Percentiles rank a stretch among this genome's conserved stretches.
Conservation (phyloP, 1,140 invertebrate genomes). For the Penaeus japonicus region DNA sequence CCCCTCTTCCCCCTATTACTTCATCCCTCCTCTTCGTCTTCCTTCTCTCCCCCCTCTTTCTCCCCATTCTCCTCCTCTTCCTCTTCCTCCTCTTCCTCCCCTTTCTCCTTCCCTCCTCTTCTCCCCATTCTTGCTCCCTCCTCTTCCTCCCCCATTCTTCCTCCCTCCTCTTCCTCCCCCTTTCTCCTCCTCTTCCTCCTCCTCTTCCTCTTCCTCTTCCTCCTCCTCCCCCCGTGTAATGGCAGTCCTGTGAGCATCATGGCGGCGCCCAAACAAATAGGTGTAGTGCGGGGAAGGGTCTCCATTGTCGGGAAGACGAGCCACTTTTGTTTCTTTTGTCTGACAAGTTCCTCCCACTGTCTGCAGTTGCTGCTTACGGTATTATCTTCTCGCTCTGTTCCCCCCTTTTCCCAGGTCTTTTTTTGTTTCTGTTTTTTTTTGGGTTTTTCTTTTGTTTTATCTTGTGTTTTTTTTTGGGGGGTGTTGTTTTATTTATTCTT, state of each 20-base stretch:
- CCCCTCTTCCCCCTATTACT: not conserved
- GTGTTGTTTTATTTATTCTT: too few relatives aligned
- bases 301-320: conserved; percentile 37
- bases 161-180: not conserved
- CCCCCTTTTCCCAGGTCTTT: not conserved
- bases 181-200: not conserved
- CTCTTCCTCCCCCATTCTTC: not conserved
- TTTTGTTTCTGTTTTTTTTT: not conserved
- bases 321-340: conserved; percentile 49
- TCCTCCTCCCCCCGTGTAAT: not conserved
- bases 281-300: conserved; percentile 30
- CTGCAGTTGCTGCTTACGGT: not conserved
- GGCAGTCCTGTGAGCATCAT: conserved; percentile 34
- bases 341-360: conserved; percentile 33
- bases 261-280: conserved; percentile 19
- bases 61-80: not conserved
- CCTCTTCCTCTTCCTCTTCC: not conserved
- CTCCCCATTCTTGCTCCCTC: not conserved
- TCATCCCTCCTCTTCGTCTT: not conserved
- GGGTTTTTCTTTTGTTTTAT: not conserved
- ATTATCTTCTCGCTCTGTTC: not conserved
- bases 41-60: not conserved
- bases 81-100: not conserved
- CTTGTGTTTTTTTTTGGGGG: too few relatives aligned
- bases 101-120: not conserved